Conservation (phyloP, 2,113 vertebrate species). For the Ptyas mucosa region DNA sequence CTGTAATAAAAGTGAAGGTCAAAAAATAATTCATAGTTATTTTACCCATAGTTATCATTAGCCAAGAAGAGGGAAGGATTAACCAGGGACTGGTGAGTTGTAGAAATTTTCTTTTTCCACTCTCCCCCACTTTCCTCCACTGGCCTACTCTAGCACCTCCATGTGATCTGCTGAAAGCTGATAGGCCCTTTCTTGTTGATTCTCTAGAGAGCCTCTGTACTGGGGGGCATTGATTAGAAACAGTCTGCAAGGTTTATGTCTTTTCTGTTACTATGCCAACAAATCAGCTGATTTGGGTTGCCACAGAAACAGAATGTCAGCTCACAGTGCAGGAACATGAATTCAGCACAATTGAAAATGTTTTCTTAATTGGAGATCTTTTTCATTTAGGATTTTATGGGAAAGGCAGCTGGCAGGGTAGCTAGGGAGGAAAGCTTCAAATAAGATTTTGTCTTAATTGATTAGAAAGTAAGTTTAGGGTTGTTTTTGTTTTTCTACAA, state of each 20-base stretch:
- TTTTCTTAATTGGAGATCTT: constrained; percentile 94
- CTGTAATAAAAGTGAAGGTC: constrained; percentile 15
- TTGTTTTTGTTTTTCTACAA: constrained; percentile 22
- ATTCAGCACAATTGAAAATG: constrained; percentile 92
- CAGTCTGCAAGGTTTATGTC: constrained; percentile 99
- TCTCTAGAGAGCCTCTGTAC: constrained; percentile 99
- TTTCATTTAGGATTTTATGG: constrained; percentile 84
- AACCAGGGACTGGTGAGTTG: constrained; percentile 74
- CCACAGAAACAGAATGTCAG: constrained; percentile 97
- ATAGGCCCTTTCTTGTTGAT: constrained; percentile 97
- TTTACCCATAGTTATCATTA: background rate
- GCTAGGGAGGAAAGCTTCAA: constrained; percentile 49
- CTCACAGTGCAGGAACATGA: constrained; percentile 86
- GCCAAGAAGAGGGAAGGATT: constrained; percentile 69
- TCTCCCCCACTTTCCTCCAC: constrained; percentile 45
- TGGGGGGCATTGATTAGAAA: constrained; percentile 99
- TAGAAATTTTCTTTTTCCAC: constrained; percentile 78
- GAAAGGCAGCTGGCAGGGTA: constrained; percentile 64
- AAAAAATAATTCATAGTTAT: background rate
- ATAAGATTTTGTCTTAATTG: constrained; percentile 65
- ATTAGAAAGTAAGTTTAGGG: constrained; percentile 52
- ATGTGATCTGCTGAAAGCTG: constrained; percentile 83
- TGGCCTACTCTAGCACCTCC: constrained; percentile 72
- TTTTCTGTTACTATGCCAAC: constrained; percentile 99
- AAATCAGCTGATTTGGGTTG: constrained; percentile 99